Evolutionary conservation across 2,888 invertebrate genomes (phyloP), one percentile per base, ranked within the genome.

Genomic region (Heliconius cydno): DNA sequence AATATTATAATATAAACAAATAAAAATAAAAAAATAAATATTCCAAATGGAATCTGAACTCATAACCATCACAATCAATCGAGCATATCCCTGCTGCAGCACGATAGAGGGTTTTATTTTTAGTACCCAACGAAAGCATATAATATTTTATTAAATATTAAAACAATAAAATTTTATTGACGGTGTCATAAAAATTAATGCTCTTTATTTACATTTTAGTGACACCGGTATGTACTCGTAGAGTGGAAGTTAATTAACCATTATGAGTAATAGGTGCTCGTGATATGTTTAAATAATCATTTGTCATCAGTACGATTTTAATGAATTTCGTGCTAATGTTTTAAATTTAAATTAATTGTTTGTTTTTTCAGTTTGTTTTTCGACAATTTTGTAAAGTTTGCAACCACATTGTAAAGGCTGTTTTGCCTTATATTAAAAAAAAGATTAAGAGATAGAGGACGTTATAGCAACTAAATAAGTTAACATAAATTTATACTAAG

Each of bases 131-230:
- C 19, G 25, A 3, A 34, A 34, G 34, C 34, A 9, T 46, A 70
- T 70, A 70, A 70, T 70, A 70, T 46, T 70, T 70, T 70, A 25
- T 25, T 70, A 70, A 68, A 46, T 70, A 70, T 70, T n/a, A 73
- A 73, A 73, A 73, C 60, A 73, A 73, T 73, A 73, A 73, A 73
- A 60, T 73, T 73, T 73, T 60, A 73, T 73, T 60, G 57, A 60
- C 60, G 13, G 34, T 60, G 30, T 60, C 57, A 25, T 73, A 73
- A 73, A 73, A 60, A 28, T 60, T 60, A 60, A 34, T 60, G 60
- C 28, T 60, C 25, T 30, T 72, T 72, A 73, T 73, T 73, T 73
- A 60, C 73, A 70, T 70, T 70, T 70, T 46, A 73, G 73, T 73
- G 73, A 38, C 73, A 73, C 60, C 34, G 4, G 60, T 25, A 34